These are phyloP conservation scores for Rhynchomys soricoides DNA, from an alignment of 2,113 vertebrate genomes.

Conservation along the genomic window DNA sequence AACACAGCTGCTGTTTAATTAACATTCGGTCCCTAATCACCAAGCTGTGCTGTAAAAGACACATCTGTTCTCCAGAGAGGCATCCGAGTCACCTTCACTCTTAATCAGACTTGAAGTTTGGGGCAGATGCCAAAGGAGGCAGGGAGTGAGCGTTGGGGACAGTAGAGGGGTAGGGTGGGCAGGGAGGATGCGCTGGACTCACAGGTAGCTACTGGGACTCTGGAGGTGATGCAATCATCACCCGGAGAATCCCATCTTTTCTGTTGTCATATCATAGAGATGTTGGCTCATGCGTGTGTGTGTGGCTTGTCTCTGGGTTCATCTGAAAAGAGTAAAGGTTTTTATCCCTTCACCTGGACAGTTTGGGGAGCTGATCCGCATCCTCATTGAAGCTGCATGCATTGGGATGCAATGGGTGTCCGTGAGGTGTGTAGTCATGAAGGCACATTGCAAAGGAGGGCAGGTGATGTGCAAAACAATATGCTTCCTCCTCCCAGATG, in stretches of 20 bases:
- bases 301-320: background rate
- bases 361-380: background rate
- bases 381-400: background rate
- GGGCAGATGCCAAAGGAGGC: background rate
- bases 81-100: background rate
- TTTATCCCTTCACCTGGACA: background rate
- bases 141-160: background rate
- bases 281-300: fast-evolving
- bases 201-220: background rate
- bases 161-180: background rate
- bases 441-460: no score
- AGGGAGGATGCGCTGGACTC: background rate
- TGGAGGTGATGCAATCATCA: background rate
- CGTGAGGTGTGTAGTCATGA: background rate
- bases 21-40: background rate
- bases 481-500: no score
- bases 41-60: background rate
- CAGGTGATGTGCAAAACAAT: fast-evolving
- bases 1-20: background rate
- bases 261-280: no score
- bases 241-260: no score
- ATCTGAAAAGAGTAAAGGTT: background rate
- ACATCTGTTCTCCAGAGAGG: no score
- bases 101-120: background rate
- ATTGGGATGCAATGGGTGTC: no score